phyloP scores from a whole-genome alignment of 2,888 invertebrate species.

The Synanthedon myopaeformis region DNA sequence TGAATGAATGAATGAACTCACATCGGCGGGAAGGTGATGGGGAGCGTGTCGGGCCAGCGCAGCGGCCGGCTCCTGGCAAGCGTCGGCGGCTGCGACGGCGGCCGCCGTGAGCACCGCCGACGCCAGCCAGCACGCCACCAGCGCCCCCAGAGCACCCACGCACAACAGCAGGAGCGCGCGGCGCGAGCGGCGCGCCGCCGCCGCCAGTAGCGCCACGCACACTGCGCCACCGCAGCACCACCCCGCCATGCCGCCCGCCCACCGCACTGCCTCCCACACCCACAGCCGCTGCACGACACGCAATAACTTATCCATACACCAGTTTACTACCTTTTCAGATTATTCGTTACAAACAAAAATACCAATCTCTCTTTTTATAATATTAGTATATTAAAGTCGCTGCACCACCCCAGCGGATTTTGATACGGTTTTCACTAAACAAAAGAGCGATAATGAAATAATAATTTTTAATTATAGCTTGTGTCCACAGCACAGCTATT shows the following conservation, averaged over 20 bases:
- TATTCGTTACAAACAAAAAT: no score
- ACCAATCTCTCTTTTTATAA: no score
- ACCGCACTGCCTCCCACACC: constrained; percentile 81
- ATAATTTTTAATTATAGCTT: neutral
- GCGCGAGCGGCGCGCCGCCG: constrained; percentile 87
- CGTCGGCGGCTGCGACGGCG: constrained; percentile 86
- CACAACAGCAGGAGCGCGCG: constrained; percentile 91
- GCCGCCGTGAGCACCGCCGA: constrained; percentile 88
- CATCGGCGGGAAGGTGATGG: constrained; percentile 67
- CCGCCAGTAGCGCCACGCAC: constrained; percentile 89
- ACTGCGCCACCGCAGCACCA: constrained; percentile 87
- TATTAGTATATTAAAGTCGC: no score
- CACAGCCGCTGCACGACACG: constrained; percentile 72
- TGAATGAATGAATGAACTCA: constrained; percentile 34
- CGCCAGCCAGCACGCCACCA: constrained; percentile 83
- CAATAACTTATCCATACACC: no score
- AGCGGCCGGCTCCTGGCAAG: constrained; percentile 87
- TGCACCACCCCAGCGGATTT: no score
- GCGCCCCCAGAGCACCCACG: constrained; percentile 77
- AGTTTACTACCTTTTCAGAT: no score
- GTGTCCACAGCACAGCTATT: neutral
- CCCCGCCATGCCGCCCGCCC: constrained; percentile 91
- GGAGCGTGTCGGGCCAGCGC: constrained; percentile 78
- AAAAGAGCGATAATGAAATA: neutral
- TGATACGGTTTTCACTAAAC: no score